Evolutionary conservation across 1,140 invertebrate species (phyloP), one percentile per base, ranked within the genome.

Genomic region (Geopemphigus sp.): DNA sequence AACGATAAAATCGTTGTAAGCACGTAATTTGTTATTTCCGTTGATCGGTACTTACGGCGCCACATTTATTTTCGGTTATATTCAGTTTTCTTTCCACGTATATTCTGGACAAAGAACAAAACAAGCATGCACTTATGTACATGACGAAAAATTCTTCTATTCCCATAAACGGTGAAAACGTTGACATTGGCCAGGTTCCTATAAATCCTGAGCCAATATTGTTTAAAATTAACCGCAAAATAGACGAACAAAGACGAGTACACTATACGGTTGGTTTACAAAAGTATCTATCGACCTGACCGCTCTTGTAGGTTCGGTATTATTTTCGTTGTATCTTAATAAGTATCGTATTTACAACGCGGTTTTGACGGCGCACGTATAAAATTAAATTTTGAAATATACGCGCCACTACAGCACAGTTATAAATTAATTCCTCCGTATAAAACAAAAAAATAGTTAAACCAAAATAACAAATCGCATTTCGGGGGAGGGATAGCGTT

Each of bases 91-190:
- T 26, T 32, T 64, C 61, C 1, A 64, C 39, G 17, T 64, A 32
- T 32, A 64, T 53, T 73, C 26, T 54, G 26, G 26, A 53, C 14
- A 73, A 73, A 54, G 70, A 50, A 12, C 24, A 53, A 29, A 54
- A 19, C 5, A 56, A 32, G 29, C 70, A 53, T 0, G 50, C 70
- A 54, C 47, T 56, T 10, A 73, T 53, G 17, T 73, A 73, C 22
- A 73, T 15, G 5, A 73, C 70, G 2, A 54, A 73, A 73, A 73
- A 73, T 32, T 73, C 70, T 73, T 73, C 70, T n/a, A 73, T 53
- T 54, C 50, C 70, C 45, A 73, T 73, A 19, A 53, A 73, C n/a
- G 47, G 50, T 32, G 24, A 19, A 53, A 29, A 53, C 32, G 1
- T 54, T 11, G 45, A 73, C 1, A 73, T 19, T 17, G 70, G 70